Conservation (phyloP, 2,797 vertebrate species). For the Chelon labrosus region DNA sequence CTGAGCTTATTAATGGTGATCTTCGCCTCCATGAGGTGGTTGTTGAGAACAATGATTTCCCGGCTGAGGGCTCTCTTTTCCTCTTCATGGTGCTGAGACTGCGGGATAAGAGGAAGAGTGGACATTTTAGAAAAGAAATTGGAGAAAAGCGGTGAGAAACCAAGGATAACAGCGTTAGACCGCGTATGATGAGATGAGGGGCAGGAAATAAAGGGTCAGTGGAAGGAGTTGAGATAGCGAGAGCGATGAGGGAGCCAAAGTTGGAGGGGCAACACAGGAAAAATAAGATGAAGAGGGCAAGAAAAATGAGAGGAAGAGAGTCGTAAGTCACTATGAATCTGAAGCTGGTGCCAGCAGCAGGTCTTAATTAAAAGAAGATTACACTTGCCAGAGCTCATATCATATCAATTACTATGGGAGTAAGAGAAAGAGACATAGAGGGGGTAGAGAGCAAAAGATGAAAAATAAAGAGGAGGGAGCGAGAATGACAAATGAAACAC, state of each 20-base stretch:
- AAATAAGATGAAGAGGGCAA: slow-evolving; percentile 48
- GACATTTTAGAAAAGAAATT: neutral
- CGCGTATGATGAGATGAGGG: slow-evolving; percentile 15
- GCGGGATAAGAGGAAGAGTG: slow-evolving; percentile 33
- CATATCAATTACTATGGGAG: slow-evolving; percentile 78
- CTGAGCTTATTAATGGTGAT: slow-evolving; percentile 96
- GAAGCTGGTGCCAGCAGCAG: slow-evolving; percentile 64
- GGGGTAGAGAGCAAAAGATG: neutral
- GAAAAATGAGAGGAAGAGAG: slow-evolving; percentile 63
- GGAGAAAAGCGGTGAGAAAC: neutral
- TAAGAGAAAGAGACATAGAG: slow-evolving; percentile 34
- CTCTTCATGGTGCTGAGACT: slow-evolving; percentile 95
- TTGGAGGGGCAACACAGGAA: slow-evolving; percentile 48
- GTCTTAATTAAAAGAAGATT: slow-evolving; percentile 84
- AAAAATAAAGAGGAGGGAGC: slow-evolving; percentile 21
- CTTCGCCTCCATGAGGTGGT: slow-evolving; percentile 97
- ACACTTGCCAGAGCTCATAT: slow-evolving; percentile 74
- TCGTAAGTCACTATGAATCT: slow-evolving; percentile 60
- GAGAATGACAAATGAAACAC: slow-evolving; percentile 56
- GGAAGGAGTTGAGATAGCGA: slow-evolving; percentile 44
- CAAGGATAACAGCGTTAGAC: slow-evolving; percentile 14
- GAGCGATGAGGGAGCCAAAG: slow-evolving; percentile 43
- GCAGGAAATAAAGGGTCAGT: slow-evolving; percentile 28
- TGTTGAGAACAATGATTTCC: slow-evolving; percentile 96
- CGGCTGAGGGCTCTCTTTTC: slow-evolving; percentile 94